Evolutionary conservation across 2,797 vertebrate genomes (phyloP), one percentile per base, ranked within the genome.

Genomic region (Sebastes miniatus): DNA sequence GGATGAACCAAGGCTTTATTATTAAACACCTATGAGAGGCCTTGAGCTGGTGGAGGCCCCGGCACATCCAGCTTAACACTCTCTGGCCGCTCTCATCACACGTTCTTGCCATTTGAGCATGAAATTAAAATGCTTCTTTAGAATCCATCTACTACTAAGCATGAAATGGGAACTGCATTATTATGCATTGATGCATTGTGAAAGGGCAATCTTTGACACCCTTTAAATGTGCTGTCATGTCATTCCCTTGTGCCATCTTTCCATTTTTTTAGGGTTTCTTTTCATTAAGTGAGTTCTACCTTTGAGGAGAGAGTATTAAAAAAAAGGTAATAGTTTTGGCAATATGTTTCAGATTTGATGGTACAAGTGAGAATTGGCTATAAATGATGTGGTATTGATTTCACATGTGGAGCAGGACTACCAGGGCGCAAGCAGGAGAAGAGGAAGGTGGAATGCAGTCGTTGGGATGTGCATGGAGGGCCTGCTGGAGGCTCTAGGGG

Each of bases 11-110:
- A 90, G 86, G 78, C 84, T 94, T 93, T 91, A 94, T 95, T 95
- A 95, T 95, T 93, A 95, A 95, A 95, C 95, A 96, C 95, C 95
- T 95, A 91, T 74, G 74, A 89, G 90, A 93, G 81, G 81, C 87
- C 83, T 73, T 16, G 74, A 90, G 75, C 84, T 87, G 71, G 86
- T 91, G 87, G 84, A 89, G 87, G 83, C 83, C 86, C 70, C 81
- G 66, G 88, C 89, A 89, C 81, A 89, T 93, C 89, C 79, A 92
- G 83, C 79, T 88, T 73, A 87, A 91, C 78, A 71, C 85, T 91
- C 91, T 85, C 85, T 82, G 78, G 88, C 59, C 25, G 83, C 85
- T 88, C 86, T 83, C 79, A 81, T 87, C 87, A 88, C 91, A 93
- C 84, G 64, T 83, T 87, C 77, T 89, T 87, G 76, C 86, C 83